These are phyloP conservation scores for Nylanderia fulva DNA, from an alignment of 1,140 invertebrate genomes.

Conservation along the genomic window DNA sequence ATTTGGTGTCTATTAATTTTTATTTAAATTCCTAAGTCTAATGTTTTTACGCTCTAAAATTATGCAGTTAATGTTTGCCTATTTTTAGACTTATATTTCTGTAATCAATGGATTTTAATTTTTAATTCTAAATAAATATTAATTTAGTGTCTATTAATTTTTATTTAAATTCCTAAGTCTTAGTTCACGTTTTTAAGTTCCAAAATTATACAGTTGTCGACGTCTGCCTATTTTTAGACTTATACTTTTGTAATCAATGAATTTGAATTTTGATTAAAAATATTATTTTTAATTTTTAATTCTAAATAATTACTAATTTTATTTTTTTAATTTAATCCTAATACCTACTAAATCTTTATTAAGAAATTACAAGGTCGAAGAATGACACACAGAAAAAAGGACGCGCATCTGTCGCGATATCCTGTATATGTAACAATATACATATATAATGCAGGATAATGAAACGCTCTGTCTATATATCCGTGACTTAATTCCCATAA, in stretches of 20 bases:
- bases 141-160: no score
- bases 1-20: no score
- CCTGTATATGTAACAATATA: background rate
- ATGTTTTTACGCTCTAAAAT: no score
- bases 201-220: background rate
- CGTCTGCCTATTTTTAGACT: background rate
- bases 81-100: background rate
- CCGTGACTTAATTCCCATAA: slow-evolving; percentile 7
- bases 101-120: background rate
- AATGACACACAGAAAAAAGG: background rate
- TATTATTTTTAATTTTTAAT: no score
- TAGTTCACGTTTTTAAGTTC: no score
- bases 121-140: no score
- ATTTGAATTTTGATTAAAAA: background rate
- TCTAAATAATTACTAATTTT: background rate
- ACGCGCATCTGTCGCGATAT: background rate
- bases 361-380: background rate
- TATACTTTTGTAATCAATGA: background rate
- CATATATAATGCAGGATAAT: background rate
- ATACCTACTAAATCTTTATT: background rate
- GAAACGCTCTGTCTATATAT: background rate
- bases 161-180: no score
- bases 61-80: background rate
- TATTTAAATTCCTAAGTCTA: no score
- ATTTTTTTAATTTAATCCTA: background rate